phyloP scores from a whole-genome alignment of 2,888 invertebrate species.

The Lutraria lutraria region DNA sequence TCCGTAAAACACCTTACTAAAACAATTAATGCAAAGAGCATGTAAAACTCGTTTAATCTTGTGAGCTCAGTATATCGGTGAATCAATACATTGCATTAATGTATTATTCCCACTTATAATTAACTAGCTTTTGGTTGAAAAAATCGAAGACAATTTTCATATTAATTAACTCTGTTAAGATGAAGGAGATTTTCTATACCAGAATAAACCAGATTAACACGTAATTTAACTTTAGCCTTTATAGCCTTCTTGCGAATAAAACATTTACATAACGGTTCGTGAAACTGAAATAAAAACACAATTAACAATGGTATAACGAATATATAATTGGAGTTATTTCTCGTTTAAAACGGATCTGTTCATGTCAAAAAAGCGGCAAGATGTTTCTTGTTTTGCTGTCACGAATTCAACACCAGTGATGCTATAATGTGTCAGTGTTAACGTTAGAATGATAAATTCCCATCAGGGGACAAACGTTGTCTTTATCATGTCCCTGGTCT shows the following conservation, averaged over 20 bases:
- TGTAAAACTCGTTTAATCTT: no score
- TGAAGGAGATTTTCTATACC: not conserved
- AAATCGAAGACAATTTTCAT: no score
- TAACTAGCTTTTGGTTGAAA: not conserved
- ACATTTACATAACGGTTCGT: slow-evolving; percentile 6
- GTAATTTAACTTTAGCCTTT: slow-evolving; percentile 8
- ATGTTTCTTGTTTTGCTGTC: not conserved
- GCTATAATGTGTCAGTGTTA: slow-evolving; percentile 12
- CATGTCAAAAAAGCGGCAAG: not conserved
- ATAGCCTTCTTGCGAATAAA: not conserved
- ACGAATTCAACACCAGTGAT: slow-evolving; percentile 18
- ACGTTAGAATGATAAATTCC: not conserved
- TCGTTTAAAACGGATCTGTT: not conserved
- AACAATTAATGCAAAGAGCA: no score
- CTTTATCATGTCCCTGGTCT: not conserved
- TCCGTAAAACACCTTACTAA: no score
- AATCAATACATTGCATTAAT: no score
- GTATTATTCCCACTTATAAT: no score
- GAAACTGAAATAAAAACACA: slow-evolving; percentile 15
- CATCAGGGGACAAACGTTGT: not conserved
- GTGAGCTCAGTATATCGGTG: no score
- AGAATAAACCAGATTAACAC: not conserved
- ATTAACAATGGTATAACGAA: not conserved
- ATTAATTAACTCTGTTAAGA: no score
- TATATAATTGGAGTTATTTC: not conserved